phyloP scores from a whole-genome alignment of 2,888 invertebrate genomes.

The Unio pictorum region DNA sequence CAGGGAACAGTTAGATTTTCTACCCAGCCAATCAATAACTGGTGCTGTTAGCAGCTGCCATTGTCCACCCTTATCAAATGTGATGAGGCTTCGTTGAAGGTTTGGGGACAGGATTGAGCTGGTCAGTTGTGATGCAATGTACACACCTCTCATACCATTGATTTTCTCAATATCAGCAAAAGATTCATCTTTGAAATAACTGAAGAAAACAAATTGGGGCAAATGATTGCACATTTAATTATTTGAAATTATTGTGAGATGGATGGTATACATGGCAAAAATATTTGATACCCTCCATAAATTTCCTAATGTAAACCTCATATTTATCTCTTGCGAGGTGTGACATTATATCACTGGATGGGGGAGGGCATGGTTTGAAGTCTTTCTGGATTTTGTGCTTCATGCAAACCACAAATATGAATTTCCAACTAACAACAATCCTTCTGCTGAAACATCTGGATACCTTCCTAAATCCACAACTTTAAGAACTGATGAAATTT shows the following conservation, averaged over 20 bases:
- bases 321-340: too few species aligned
- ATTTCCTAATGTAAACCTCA: too few species aligned
- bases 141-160: conserved; percentile 88
- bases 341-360: too few species aligned
- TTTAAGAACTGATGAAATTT: too few species aligned
- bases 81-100: conserved; percentile 84
- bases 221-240: background rate
- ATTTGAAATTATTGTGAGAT: background rate
- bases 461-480: too few species aligned
- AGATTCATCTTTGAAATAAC: conserved; percentile 77
- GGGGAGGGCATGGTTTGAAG: too few species aligned
- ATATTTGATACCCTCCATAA: too few species aligned
- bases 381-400: too few species aligned
- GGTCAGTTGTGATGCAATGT: conserved; percentile 86
- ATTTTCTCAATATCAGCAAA: conserved; percentile 92
- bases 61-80: conserved; percentile 88
- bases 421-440: too few species aligned
- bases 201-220: conserved; percentile 62
- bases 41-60: conserved; percentile 87
- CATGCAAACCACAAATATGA: too few species aligned
- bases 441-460: too few species aligned
- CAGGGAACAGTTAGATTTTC: conserved; percentile 78
- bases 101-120: conserved; percentile 76
- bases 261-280: too few species aligned
- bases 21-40: conserved; percentile 79